Base-by-base conservation (phyloP, 2,888 invertebrate species). In the Chelonus formosanus region DNA sequence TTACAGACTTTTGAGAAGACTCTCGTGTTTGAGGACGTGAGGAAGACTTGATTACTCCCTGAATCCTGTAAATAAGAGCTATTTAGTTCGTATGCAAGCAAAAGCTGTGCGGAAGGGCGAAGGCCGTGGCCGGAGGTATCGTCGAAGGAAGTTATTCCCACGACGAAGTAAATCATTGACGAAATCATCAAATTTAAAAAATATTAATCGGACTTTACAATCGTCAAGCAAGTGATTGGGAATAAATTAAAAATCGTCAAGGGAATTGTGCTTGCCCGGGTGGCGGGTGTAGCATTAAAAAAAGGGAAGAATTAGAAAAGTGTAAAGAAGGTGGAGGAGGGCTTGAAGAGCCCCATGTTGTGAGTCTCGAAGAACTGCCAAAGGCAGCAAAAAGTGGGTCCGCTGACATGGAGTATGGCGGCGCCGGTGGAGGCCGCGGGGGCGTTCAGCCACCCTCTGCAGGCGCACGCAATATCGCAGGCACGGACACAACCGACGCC, bases 401-500 rank as follows among this genome's bases (percentile, higher is more conserved):
- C 75, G 77, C 74, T 75, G 81, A 77, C 75, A 84, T 83, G 84
- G 84, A 84, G 80, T 84, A 83, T 81, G 84, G 82, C 70, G 72
- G 74, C 59, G 71, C 68, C 63, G 71, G 71, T 56, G 73, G 72
- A 62, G 73, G 73, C 69, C 71, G 72, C 58, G 80, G 81, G 71
- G 74, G 74, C 68, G 83, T 83, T 65, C 82, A 83, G 74, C 83
- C 81, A 74, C 82, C 83, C 73, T 75, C 81, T 48, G 67, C 71
- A 45, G 70, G 69, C 58, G 75, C 80, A 73, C 75, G 81, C 71
- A 78, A 78, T 74, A 79, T 81, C 73, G 72, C 82, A 72, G 81
- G 83, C 69, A 82, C 82, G 73, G 84, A 84, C 75, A 83, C 84
- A 73, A 83, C 82, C 74, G 84, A 84, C 75, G 82, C 84, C 75